Evolutionary conservation across 2,797 vertebrate genomes (phyloP), one percentile per base, ranked within the genome.

Genomic region (Propithecus perrieri): DNA sequence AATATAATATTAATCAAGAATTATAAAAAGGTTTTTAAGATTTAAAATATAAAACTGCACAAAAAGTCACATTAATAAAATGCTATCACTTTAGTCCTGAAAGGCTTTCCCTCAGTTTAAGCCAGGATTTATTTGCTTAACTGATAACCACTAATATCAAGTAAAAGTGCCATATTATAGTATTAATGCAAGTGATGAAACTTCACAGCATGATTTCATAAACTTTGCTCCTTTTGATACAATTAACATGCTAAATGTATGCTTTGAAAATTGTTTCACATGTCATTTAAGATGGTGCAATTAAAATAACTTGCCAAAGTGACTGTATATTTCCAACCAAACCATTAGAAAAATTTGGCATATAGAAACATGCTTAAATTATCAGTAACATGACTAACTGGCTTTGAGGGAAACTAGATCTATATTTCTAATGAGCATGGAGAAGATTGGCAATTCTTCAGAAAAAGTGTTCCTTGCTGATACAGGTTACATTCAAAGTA

Each of bases 231-330:
- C 94, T 76, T 89, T 91, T 85, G 38, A 95, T 96, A 96, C 41
- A 83, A 86, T 59, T 28, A 78, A 22, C 65, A 78, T 28, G 69
- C 46, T 94, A 72, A 95, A 86, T 41, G 83, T 86, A 89, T 48
- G 43, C 22, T 94, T 93, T 90, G 95, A 89, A 92, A 63, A 61
- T 65, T 53, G 41, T 93, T 94, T 94, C 20, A 88, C 0, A 46
- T 55, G 33, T 93, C 38, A 90, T 72, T 94, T 94, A 96, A 97
- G 93, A 43, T 22, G 84, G 18, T 41, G 22, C 74, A 97, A 80
- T 84, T 91, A 94, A 92, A 85, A 85, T 84, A 96, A 85, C 12
- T 91, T 89, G 43, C 33, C 72, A 94, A 85, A 93, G 14, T 89
- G 41, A 92, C 35, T 76, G 8, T 35, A 26, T 74, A 81, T 81